These are phyloP conservation scores for Okamejei kenojei DNA, from an alignment of 2,797 vertebrate genomes.

Conservation along the genomic window DNA sequence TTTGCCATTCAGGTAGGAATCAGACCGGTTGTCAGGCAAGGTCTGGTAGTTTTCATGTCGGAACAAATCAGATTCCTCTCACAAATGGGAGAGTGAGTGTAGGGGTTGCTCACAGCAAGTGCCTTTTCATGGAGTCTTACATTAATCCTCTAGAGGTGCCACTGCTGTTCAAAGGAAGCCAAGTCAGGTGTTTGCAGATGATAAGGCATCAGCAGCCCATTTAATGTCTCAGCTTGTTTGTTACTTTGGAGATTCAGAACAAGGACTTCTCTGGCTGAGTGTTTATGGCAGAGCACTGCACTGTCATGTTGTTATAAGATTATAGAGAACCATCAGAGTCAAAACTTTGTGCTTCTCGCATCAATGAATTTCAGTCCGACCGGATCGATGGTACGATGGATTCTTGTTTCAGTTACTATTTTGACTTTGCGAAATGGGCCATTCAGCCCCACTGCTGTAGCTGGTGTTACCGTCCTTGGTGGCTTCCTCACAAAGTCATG, in stretches of 20 bases:
- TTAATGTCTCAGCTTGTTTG: not conserved
- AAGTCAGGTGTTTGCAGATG: not conserved
- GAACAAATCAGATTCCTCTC: not conserved
- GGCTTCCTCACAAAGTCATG: not conserved
- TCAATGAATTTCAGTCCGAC: not conserved
- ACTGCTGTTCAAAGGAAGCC: not conserved
- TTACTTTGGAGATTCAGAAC: not conserved
- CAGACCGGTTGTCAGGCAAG: too few species aligned
- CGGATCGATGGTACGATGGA: not conserved
- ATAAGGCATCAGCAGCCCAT: not conserved
- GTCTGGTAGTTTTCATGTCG: not conserved
- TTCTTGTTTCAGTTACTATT: not conserved
- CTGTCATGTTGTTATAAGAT: not conserved
- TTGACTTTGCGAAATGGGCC: not conserved
- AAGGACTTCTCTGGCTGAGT: not conserved
- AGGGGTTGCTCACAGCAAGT: not conserved
- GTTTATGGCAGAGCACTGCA: not conserved
- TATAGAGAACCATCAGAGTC: not conserved
- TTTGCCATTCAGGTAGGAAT: too few species aligned
- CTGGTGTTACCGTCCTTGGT: too few species aligned
- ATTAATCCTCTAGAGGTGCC: not conserved
- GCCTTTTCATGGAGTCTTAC: constrained; percentile 9
- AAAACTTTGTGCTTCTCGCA: not conserved
- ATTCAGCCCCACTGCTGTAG: not conserved
- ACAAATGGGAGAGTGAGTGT: not conserved